These are phyloP conservation scores for Leptodirus hochenwartii DNA, from an alignment of 2,888 invertebrate genomes.

Conservation along the genomic window DNA sequence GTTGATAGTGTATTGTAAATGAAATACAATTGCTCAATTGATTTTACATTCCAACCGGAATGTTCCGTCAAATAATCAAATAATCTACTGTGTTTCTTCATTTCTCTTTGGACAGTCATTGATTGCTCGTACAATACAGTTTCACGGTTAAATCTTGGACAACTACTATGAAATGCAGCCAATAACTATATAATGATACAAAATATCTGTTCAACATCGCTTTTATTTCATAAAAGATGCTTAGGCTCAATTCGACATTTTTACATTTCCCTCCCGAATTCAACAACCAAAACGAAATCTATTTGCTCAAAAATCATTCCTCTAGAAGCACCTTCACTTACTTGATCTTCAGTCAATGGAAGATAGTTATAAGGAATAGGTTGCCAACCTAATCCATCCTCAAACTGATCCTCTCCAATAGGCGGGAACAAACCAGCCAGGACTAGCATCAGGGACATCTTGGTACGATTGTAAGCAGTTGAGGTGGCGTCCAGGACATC, in stretches of 20 bases:
- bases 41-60: conserved; percentile 11
- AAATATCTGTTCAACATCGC: too few species aligned
- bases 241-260: too few species aligned
- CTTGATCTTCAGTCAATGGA: conserved; percentile 6
- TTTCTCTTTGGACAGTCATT: conserved; percentile 7
- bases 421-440: conserved; percentile 47
- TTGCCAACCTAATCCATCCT: conserved; percentile 12
- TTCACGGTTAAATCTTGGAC: too few species aligned
- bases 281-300: too few species aligned
- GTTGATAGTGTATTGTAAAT: conserved; percentile 10
- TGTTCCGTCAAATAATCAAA: conserved; percentile 9
- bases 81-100: conserved; percentile 7
- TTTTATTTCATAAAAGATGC: too few species aligned
- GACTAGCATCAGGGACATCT: conserved; percentile 49
- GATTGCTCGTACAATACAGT: too few species aligned
- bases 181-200: too few species aligned
- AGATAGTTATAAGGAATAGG: conserved; percentile 13
- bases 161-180: too few species aligned
- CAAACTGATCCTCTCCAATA: conserved; percentile 11
- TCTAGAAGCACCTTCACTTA: conserved; percentile 1
- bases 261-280: too few species aligned
- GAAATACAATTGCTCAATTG: conserved; percentile 8
- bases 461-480: conserved; percentile 45
- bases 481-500: conserved; percentile 33
- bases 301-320: too few species aligned